Percentiles rank a stretch among this genome's conserved stretches.
Conservation (phyloP, 2,797 vertebrate species). For the Rhincodon typus region DNA sequence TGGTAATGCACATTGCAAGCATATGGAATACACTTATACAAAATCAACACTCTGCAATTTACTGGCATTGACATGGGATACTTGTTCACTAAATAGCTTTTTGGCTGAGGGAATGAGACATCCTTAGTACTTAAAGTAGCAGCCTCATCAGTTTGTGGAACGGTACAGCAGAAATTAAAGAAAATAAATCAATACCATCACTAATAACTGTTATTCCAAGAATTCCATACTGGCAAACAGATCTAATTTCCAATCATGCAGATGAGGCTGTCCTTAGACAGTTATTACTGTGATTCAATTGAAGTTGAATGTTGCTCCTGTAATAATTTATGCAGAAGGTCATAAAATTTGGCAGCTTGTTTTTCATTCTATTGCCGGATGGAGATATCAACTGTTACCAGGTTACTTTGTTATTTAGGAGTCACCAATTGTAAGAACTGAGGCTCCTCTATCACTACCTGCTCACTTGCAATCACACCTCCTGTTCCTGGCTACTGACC, state of each 20-base stretch:
- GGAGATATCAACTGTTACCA: neutral
- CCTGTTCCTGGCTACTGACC: too few relatives aligned
- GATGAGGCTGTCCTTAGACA: neutral
- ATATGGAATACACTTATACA: neutral
- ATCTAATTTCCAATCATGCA: neutral
- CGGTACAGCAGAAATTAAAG: neutral
- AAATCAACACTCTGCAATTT: neutral
- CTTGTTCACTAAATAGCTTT: neutral
- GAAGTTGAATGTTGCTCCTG: neutral
- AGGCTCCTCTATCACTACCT: too few relatives aligned
- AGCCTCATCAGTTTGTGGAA: neutral
- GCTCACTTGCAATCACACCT: too few relatives aligned
- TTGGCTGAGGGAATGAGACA: neutral
- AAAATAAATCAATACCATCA: neutral
- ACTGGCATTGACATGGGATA: neutral
- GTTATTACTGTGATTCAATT: neutral
- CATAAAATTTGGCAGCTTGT: neutral
- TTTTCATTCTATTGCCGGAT: neutral
- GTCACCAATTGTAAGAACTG: neutral
- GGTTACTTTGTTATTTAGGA: neutral
- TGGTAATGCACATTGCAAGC: neutral
- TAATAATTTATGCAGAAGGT: slow-evolving; percentile 6
- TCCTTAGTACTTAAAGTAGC: neutral
- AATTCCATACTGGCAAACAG: neutral
- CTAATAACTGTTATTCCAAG: neutral